A percentile compares a stretch with the other conserved stretches of the same genome.
Conservation (phyloP, 2,888 invertebrate genomes). For the Deroplatys truncata region DNA sequence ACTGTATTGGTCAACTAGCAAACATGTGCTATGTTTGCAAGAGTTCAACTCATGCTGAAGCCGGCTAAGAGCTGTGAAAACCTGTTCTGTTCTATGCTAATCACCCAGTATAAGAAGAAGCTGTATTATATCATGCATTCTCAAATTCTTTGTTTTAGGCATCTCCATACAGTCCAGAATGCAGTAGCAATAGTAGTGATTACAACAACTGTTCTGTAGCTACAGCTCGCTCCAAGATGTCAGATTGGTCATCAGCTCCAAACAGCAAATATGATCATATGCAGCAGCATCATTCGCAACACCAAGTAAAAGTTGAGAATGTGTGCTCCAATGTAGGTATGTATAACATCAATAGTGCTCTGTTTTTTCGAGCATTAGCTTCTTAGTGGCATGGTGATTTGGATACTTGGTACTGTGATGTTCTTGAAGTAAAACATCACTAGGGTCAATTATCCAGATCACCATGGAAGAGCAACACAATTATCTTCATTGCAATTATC, state of each 20-base stretch:
- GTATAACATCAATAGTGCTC: background rate
- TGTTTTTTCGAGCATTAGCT: background rate
- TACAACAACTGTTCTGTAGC: constrained; percentile 27
- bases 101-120: no score
- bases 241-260: constrained; percentile 16
- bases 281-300: background rate
- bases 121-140: background rate
- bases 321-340: background rate
- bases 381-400: no score
- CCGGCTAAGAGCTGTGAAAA: no score
- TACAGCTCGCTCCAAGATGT: constrained; percentile 19
- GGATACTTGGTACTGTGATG: no score
- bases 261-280: background rate
- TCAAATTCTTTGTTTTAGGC: constrained; percentile 41
- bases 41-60: no score
- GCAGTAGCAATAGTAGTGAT: constrained; percentile 54
- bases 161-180: constrained; percentile 56
- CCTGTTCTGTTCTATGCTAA: no score
- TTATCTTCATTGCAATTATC: no score
- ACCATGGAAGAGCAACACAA: no score
- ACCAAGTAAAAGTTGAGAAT: background rate
- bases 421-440: no score
- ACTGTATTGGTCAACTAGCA: no score
- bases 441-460: no score
- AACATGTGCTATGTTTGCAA: no score